These are phyloP conservation scores for Sebastiscus tertius DNA, from an alignment of 2,797 vertebrate genomes.

Conservation along the genomic window DNA sequence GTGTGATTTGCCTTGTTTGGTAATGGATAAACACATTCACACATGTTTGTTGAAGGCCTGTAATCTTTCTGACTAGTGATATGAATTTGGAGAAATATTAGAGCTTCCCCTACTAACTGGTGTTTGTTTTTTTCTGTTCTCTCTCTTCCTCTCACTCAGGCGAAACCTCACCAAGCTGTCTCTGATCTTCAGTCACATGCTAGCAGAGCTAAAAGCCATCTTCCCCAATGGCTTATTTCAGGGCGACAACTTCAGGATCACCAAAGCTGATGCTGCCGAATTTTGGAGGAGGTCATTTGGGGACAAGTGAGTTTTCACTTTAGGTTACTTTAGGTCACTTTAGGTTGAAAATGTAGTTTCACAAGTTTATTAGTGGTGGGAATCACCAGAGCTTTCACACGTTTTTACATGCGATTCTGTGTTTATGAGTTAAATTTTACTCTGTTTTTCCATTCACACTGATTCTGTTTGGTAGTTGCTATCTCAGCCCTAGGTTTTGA, in stretches of 20 bases:
- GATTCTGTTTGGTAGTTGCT: not conserved
- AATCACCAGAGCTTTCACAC: too few relatives aligned
- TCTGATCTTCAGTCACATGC: constrained; percentile 99
- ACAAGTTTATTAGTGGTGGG: not conserved
- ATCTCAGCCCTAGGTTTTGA: not conserved
- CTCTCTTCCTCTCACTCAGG: constrained; percentile 69
- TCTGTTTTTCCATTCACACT: not conserved
- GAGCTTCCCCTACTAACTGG: not conserved
- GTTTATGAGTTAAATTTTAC: not conserved
- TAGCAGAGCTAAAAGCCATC: constrained; percentile 97
- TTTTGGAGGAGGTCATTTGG: constrained; percentile 97
- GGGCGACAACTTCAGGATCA: constrained; percentile 97
- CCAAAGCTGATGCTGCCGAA: constrained; percentile 97
- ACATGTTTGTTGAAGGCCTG: not conserved
- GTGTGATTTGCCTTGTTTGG: not conserved
- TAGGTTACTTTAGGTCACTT: not conserved
- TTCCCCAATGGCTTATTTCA: constrained; percentile 97
- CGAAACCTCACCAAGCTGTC: constrained; percentile 97
- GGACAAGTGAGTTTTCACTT: constrained; percentile 90
- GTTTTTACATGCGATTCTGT: not conserved
- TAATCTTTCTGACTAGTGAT: not conserved
- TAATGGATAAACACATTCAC: not conserved
- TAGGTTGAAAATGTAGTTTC: not conserved
- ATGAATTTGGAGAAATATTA: not conserved
- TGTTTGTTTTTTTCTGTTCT: not conserved